Conservation (phyloP, 2,113 vertebrate species). For the Siniperca chuatsi region DNA sequence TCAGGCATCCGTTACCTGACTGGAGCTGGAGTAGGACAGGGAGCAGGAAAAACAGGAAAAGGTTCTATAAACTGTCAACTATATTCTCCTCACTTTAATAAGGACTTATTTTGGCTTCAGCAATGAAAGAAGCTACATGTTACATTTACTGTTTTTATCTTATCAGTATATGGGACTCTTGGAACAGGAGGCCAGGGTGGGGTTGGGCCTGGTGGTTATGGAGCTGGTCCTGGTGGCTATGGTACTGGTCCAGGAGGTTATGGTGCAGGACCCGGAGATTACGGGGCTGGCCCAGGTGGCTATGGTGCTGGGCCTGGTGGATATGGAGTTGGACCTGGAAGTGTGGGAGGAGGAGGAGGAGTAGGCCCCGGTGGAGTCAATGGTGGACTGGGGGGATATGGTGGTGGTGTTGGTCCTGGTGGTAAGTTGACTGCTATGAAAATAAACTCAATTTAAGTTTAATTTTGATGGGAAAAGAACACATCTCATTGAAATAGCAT, state of each 20-base stretch:
- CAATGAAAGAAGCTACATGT: not conserved
- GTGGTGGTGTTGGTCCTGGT: conserved; percentile 60
- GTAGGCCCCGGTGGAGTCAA: conserved; percentile 50
- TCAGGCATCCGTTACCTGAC: conserved; percentile 78
- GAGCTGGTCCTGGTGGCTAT: conserved; percentile 49
- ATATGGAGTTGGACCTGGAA: conserved; percentile 60
- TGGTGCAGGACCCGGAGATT: conserved; percentile 54
- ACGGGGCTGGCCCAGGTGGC: conserved; percentile 53
- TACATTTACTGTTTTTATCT: conserved; percentile 18
- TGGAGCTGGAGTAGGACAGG: conserved; percentile 78
- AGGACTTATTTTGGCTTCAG: not conserved
- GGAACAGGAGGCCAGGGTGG: conserved; percentile 61
- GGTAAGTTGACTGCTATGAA: conserved; percentile 44
- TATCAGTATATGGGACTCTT: conserved; percentile 70
- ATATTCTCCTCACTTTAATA: not conserved
- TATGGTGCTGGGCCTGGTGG: conserved; percentile 61
- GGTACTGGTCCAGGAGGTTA: conserved; percentile 64
- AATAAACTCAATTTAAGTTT: not conserved
- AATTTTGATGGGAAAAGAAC: not conserved
- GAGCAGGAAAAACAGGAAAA: conserved; percentile 78
- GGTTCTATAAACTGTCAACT: conserved; percentile 49
- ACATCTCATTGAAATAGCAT: not conserved
- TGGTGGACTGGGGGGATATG: conserved; percentile 55
- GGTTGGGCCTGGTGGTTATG: conserved; percentile 62
- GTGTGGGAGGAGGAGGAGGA: conserved; percentile 39